Evolutionary conservation across 2,888 invertebrate genomes (phyloP).

Genomic region (Dynastes hyllus): DNA sequence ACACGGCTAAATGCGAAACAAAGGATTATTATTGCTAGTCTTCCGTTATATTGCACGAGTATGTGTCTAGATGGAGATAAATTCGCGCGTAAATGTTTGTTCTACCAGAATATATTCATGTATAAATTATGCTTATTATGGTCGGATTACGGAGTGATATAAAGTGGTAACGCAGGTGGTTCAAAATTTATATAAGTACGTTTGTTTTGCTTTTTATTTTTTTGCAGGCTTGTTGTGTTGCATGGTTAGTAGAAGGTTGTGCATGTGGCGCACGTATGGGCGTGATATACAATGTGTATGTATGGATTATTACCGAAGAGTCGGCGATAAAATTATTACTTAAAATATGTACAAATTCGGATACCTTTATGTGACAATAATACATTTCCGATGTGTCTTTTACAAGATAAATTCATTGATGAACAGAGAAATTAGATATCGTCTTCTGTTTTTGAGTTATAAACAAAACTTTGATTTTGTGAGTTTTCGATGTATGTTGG

Average conservation of each 20-base stretch:
- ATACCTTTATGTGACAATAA: too few relatives aligned
- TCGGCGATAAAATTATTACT: not conserved
- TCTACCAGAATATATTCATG: conserved; percentile 46
- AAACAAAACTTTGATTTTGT: too few relatives aligned
- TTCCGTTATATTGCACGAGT: conserved; percentile 32
- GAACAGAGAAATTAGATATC: too few relatives aligned
- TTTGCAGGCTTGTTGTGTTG: conserved; percentile 1
- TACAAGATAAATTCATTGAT: too few relatives aligned
- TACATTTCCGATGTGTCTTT: too few relatives aligned
- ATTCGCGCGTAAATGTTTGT: conserved; percentile 40
- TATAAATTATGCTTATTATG: conserved; percentile 51
- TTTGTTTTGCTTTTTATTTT: conserved; percentile 37
- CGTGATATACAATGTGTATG: not conserved
- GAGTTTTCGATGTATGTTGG: too few relatives aligned
- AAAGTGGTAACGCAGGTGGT: conserved; percentile 50
- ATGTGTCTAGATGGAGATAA: conserved; percentile 30
- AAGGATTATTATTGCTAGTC: conserved; percentile 39
- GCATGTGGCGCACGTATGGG: not conserved
- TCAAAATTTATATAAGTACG: conserved; percentile 45
- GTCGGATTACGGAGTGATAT: conserved; percentile 50
- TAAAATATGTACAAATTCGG: too few relatives aligned
- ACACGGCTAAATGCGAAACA: conserved; percentile 18
- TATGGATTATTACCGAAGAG: not conserved
- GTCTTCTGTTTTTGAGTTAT: too few relatives aligned
- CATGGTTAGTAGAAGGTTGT: not conserved